Base-by-base conservation (phyloP, 2,113 vertebrate genomes). In the Pimephales promelas region DNA sequence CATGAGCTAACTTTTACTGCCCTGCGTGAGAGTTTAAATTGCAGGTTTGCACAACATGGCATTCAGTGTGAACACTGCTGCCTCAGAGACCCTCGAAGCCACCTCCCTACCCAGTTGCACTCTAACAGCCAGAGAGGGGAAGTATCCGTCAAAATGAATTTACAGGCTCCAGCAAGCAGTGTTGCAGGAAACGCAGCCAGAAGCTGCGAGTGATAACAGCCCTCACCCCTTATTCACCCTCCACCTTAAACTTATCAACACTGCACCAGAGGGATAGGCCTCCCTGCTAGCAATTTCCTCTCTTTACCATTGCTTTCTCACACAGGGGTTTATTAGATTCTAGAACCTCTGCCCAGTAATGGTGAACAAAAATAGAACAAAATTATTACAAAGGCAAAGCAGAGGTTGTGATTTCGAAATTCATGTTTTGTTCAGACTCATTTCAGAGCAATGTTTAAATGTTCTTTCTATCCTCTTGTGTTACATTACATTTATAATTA, bases 71-170 rank as follows among this genome's bases (percentile, higher is more conserved):
- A 68, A 70, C 62, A 83, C 43, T 79, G 68, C 24, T 71, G 54
- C 54, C 71, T 43, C 10, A 13, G 36, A 80, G 79, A 62, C 72
- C 64, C 28, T 76, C 56, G 16, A 72, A 74, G 43, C 61, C 83
- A 49, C 47, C 24, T 62, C 57, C 57, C 56, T 24, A 24, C 74
- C 11, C 40, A 0, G 87, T 71, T n/a, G 57, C 66, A 82, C 83
- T 79, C 75, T 86, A 75, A 82, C 87, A 89, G 90, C 88, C 18
- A 75, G 82, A 83, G 83, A 89, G 68, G 87, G 90, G 88, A 92
- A 84, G 83, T 86, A 90, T 92, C 90, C 90, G 92, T 90, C 93
- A 91, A 85, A 92, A 90, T 86, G 89, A 90, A 91, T 90, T 93
- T 91, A 92, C 91, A 92, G 91, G 91, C 90, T 93, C 91, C 91